phyloP scores from a whole-genome alignment of 2,113 vertebrate species.

The Puma concolor region DNA sequence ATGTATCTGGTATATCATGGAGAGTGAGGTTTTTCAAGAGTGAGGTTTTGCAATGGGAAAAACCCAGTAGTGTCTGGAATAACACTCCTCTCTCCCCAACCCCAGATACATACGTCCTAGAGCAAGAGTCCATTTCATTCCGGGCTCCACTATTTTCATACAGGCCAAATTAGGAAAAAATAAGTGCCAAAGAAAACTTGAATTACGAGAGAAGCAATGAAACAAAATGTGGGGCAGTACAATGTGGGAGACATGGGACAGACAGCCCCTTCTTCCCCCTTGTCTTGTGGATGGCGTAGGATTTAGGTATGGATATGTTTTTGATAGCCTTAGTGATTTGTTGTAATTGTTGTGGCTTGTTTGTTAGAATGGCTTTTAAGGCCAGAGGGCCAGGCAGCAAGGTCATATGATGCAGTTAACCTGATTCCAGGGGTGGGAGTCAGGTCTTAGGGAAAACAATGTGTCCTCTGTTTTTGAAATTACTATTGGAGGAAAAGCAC shows the following conservation, averaged over 20 bases:
- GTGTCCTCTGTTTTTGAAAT: neutral
- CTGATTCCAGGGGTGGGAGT: neutral
- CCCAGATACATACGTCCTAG: neutral
- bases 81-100: neutral
- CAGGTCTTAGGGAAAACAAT: neutral
- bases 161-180: neutral
- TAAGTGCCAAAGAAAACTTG: neutral
- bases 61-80: neutral
- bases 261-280: neutral
- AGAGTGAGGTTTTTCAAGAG: neutral
- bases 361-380: neutral
- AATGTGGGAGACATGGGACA: neutral
- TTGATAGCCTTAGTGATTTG: neutral
- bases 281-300: neutral
- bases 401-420: neutral
- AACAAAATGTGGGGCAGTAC: neutral
- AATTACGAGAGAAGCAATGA: neutral
- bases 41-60: neutral
- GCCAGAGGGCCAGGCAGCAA: neutral
- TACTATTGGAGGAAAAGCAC: neutral
- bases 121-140: neutral
- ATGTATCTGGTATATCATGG: neutral
- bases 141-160: neutral
- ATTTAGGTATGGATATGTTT: neutral
- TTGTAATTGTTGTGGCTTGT: neutral